Conservation (phyloP, 1,140 invertebrate genomes). For the Andricus grossulariae region DNA sequence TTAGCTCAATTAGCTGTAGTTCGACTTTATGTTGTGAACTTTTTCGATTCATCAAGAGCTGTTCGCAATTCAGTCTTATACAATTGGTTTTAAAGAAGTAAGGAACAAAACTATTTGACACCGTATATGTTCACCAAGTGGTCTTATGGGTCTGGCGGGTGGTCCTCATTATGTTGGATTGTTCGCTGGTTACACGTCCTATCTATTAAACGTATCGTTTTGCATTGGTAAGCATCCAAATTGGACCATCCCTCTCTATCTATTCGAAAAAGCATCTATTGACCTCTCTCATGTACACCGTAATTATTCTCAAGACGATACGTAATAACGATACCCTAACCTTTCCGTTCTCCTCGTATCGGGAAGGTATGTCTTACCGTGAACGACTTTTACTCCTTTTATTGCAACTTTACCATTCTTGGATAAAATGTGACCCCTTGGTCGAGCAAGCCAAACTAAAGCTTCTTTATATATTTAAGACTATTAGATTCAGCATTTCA, state of each 20-base stretch:
- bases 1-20: too few relatives aligned
- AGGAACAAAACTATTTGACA: slow-evolving; percentile 53
- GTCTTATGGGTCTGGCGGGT: slow-evolving; percentile 69
- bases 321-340: slow-evolving; percentile 61
- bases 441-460: background rate
- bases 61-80: too few relatives aligned
- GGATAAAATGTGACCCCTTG: slow-evolving; percentile 17
- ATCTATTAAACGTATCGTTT: slow-evolving; percentile 77
- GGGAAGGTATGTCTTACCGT: background rate
- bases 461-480: background rate
- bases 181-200: slow-evolving; percentile 68
- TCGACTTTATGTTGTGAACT: too few relatives aligned
- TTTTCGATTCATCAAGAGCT: too few relatives aligned
- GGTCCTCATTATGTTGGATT: slow-evolving; percentile 74
- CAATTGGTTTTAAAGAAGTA: too few relatives aligned
- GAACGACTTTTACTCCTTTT: background rate
- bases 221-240: slow-evolving; percentile 76
- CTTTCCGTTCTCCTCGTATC: slow-evolving; percentile 8
- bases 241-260: slow-evolving; percentile 67
- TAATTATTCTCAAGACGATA: slow-evolving; percentile 68
- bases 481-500: background rate
- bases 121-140: slow-evolving; percentile 60
- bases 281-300: slow-evolving; percentile 52
- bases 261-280: slow-evolving; percentile 30
- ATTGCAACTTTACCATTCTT: slow-evolving; percentile 14